These are phyloP conservation scores for Sarcophaga subvicina DNA, from an alignment of 2,888 invertebrate species.

Conservation along the genomic window DNA sequence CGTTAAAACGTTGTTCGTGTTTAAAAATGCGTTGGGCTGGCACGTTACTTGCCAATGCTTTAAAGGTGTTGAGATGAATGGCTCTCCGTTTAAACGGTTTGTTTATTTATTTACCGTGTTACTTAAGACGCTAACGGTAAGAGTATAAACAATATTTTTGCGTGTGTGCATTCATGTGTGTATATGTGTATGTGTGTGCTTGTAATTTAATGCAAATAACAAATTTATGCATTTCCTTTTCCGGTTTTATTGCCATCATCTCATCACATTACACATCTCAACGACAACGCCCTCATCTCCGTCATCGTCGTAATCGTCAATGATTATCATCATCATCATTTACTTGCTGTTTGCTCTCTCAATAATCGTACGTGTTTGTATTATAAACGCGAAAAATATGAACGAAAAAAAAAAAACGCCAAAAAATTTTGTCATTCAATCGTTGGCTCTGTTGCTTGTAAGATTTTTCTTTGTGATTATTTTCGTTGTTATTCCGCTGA, in stretches of 20 bases:
- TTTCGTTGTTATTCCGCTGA: slow-evolving; percentile 60
- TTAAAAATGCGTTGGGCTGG: not conserved
- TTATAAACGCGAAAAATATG: slow-evolving; percentile 15
- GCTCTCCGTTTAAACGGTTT: slow-evolving; percentile 41
- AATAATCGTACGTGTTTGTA: slow-evolving; percentile 60
- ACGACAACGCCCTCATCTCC: too few species aligned
- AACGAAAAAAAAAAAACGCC: too few species aligned
- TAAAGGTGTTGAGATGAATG: slow-evolving; percentile 45
- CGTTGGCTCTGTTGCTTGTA: not conserved
- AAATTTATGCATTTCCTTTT: slow-evolving; percentile 75
- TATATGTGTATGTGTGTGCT: not conserved
- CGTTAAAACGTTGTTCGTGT: slow-evolving; percentile 62
- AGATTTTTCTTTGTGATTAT: not conserved
- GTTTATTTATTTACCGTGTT: slow-evolving; percentile 51
- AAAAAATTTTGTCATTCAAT: not conserved
- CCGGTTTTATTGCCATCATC: slow-evolving; percentile 60
- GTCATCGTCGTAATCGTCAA: too few species aligned
- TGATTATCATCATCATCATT: not conserved
- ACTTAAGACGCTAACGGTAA: not conserved
- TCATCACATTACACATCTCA: not conserved
- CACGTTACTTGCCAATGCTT: not conserved
- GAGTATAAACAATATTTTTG: too few species aligned
- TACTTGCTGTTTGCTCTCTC: slow-evolving; percentile 44
- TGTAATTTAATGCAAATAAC: slow-evolving; percentile 76
- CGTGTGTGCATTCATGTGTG: not conserved